Evolutionary conservation across 2,113 vertebrate species (phyloP).

Genomic region (Mohoua ochrocephala): DNA sequence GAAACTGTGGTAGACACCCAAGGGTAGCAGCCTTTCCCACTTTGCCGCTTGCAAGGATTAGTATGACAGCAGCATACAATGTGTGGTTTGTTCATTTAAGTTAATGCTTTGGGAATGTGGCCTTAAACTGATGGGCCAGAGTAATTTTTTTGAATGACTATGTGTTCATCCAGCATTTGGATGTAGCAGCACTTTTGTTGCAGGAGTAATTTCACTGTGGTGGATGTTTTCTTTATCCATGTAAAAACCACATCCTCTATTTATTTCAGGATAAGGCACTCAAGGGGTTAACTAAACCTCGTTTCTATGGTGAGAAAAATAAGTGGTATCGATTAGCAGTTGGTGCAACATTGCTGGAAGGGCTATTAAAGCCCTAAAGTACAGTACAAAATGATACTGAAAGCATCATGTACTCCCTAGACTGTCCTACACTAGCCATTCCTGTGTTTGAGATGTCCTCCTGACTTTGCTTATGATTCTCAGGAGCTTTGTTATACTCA

Average conservation of each 20-base stretch:
- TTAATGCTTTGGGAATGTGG: background rate
- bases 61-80: background rate
- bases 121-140: background rate
- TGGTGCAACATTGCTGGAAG: conserved; percentile 54
- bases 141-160: background rate
- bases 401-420: conserved; percentile 50
- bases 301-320: conserved; percentile 67
- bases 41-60: background rate
- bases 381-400: conserved; percentile 59
- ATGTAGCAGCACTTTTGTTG: background rate
- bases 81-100: background rate
- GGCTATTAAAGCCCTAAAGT: conserved; percentile 68
- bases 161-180: background rate
- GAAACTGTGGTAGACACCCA: background rate
- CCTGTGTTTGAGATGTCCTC: conserved; percentile 53
- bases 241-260: background rate
- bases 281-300: conserved; percentile 49
- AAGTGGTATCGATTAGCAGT: conserved; percentile 77
- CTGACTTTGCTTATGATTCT: conserved; percentile 63
- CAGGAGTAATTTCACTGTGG: background rate
- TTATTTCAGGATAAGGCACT: background rate
- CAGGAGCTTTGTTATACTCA: conserved; percentile 60
- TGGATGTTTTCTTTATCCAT: background rate
- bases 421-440: conserved; percentile 42
- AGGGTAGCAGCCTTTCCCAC: background rate